Evolutionary conservation across 2,888 invertebrate species (phyloP).

Genomic region (Metellina segmentata): DNA sequence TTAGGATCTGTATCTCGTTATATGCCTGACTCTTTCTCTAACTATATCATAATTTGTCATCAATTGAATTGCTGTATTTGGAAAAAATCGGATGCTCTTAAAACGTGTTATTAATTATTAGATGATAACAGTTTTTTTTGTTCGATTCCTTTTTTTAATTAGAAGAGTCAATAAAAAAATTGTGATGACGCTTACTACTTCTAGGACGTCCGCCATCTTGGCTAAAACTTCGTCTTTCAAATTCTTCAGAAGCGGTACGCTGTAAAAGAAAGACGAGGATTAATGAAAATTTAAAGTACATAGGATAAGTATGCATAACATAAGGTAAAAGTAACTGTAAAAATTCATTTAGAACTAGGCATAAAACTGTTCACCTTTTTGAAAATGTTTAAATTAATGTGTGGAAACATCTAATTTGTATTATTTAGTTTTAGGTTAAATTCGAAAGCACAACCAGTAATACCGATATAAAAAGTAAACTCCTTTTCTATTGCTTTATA

Average conservation of each 20-base stretch:
- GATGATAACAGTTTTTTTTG: neutral
- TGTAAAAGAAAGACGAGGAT: slow-evolving; percentile 77
- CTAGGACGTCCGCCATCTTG: slow-evolving; percentile 92
- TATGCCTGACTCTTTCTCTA: neutral
- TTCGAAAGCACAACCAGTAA: too few relatives aligned
- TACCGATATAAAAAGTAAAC: too few relatives aligned
- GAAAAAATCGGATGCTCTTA: neutral
- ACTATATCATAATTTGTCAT: neutral
- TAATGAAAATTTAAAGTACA: neutral
- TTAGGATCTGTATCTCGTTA: neutral
- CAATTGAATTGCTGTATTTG: neutral
- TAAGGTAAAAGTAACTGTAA: too few relatives aligned
- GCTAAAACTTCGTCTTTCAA: slow-evolving; percentile 87
- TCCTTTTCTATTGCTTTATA: too few relatives aligned
- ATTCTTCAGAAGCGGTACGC: slow-evolving; percentile 89
- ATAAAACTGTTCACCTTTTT: too few relatives aligned
- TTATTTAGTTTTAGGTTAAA: too few relatives aligned
- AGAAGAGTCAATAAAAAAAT: neutral
- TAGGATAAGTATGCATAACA: too few relatives aligned
- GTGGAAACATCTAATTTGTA: too few relatives aligned
- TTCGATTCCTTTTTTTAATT: neutral
- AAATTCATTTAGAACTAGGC: too few relatives aligned
- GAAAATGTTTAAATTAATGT: too few relatives aligned
- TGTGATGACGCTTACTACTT: slow-evolving; percentile 85
- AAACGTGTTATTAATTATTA: neutral